These are phyloP conservation scores for human DNA, from an alignment of 2,113 vertebrate genomes.

Conservation along the genomic window GRCh38 chr7:36195001-36195500, in stretches of 20 bases:
- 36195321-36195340: rapidly evolving
- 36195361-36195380: too few species aligned
- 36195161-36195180: background rate
- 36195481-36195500: background rate
- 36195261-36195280: background rate
- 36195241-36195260: background rate
- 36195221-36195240: background rate
- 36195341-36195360: background rate
- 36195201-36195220: background rate
- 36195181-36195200: background rate
- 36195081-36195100: background rate
- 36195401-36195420: background rate
- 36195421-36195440: background rate
- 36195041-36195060: background rate
- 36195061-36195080: background rate
- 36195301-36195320: background rate
- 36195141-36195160: too few species aligned
- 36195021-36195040: background rate
- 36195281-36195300: background rate
- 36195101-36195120: background rate
- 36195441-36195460: background rate
- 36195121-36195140: background rate
- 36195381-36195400: background rate
- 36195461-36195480: background rate
- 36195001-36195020: background rate